These are phyloP conservation scores for Dryas iulia DNA, from an alignment of 1,140 invertebrate species.

Conservation along the genomic window DNA sequence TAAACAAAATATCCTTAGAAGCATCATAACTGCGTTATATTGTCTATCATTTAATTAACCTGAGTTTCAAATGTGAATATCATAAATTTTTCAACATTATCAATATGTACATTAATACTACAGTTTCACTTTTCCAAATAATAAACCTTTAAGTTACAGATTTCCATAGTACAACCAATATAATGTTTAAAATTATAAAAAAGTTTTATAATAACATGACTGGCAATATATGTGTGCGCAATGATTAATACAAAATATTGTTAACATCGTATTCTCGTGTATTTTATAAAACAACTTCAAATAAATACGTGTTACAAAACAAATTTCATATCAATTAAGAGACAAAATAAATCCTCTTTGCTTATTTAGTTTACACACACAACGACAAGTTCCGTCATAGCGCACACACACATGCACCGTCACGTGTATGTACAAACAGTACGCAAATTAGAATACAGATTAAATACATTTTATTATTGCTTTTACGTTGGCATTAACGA, in stretches of 20 bases:
- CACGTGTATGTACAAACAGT: not conserved
- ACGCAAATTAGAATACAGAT: not conserved
- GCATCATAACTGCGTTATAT: not conserved
- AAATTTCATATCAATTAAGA: no score
- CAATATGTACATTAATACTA: slow-evolving; percentile 1
- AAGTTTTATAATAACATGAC: not conserved
- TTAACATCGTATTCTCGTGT: not conserved
- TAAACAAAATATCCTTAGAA: not conserved
- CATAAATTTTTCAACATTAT: not conserved
- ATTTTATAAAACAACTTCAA: not conserved
- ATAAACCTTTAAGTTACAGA: not conserved
- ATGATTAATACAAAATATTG: not conserved
- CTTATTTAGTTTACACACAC: not conserved
- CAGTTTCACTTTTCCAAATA: not conserved
- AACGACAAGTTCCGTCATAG: not conserved
- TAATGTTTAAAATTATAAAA: not conserved
- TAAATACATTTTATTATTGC: not conserved
- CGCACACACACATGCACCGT: slow-evolving; percentile 3
- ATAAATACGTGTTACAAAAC: not conserved
- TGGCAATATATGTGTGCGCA: not conserved
- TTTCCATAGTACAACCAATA: not conserved
- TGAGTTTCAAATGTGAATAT: not conserved
- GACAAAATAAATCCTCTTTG: not conserved
- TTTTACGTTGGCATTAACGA: not conserved
- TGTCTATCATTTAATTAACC: not conserved